These are phyloP conservation scores for Aphrophora alni DNA, from an alignment of 2,888 invertebrate species.

Conservation along the genomic window DNA sequence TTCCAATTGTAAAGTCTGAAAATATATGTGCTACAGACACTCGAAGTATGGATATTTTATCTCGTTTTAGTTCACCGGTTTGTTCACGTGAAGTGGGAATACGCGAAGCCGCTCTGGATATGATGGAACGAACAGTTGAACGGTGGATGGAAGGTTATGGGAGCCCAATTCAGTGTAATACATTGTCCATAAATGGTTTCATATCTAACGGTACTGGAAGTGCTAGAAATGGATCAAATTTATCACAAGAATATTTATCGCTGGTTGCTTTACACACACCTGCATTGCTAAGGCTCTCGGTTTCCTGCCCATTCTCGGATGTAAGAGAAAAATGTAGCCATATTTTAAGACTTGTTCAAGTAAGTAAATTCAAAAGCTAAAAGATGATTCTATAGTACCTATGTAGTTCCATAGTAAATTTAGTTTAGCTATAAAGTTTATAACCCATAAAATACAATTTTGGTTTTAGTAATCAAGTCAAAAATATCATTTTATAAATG, in stretches of 20 bases:
- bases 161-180: neutral
- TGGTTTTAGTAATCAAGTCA: no score
- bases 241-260: neutral
- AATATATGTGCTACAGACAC: neutral
- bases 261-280: neutral
- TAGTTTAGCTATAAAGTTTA: no score
- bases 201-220: neutral
- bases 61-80: neutral
- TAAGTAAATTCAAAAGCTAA: neutral
- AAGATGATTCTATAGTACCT: no score
- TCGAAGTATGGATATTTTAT: neutral
- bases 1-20: neutral
- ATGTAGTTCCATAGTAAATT: no score
- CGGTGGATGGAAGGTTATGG: neutral
- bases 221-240: neutral
- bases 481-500: no score
- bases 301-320: neutral
- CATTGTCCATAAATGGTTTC: neutral
- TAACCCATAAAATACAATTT: no score
- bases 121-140: neutral
- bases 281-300: neutral
- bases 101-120: neutral
- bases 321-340: neutral
- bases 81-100: neutral
- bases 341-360: neutral